Conservation (phyloP, 2,113 vertebrate species). For the Brienomyrus longianalis region DNA sequence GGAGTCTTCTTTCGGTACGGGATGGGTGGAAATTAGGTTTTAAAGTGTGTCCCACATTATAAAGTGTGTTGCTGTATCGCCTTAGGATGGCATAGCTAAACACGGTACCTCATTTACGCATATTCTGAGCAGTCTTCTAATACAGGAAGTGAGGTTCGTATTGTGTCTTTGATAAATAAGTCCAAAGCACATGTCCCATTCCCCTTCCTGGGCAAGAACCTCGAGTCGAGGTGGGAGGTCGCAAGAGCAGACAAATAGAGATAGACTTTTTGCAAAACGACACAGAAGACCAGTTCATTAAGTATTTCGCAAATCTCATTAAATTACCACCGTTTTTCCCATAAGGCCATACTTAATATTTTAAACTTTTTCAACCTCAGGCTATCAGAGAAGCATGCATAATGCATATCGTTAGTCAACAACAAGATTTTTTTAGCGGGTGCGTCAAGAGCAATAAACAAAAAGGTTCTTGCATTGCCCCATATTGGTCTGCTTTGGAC, state of each 20-base stretch:
- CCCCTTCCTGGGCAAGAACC: not conserved
- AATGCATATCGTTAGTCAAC: not conserved
- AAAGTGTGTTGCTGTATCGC: not conserved
- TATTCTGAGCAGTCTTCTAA: not conserved
- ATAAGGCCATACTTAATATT: constrained; percentile 7
- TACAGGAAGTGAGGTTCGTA: not conserved
- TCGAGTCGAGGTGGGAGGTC: not conserved
- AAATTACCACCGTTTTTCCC: constrained; percentile 15
- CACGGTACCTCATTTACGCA: not conserved
- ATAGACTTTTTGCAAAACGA: not conserved
- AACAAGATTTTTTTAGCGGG: constrained; percentile 9
- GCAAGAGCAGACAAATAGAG: not conserved
- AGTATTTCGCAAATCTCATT: constrained; percentile 17
- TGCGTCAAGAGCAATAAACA: constrained; percentile 6
- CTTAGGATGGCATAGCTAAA: not conserved
- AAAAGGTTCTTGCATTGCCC: not conserved
- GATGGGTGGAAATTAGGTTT: not conserved
- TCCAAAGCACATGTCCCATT: not conserved
- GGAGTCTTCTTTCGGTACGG: not conserved
- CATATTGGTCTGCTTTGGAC: not conserved
- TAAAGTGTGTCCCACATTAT: not conserved
- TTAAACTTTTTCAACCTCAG: constrained; percentile 16
- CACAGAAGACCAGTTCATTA: not conserved
- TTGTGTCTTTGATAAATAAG: not conserved
- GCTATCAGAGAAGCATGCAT: constrained; percentile 4